Base-by-base conservation (phyloP, 2,888 invertebrate genomes). In the Charanyca ferruginea region DNA sequence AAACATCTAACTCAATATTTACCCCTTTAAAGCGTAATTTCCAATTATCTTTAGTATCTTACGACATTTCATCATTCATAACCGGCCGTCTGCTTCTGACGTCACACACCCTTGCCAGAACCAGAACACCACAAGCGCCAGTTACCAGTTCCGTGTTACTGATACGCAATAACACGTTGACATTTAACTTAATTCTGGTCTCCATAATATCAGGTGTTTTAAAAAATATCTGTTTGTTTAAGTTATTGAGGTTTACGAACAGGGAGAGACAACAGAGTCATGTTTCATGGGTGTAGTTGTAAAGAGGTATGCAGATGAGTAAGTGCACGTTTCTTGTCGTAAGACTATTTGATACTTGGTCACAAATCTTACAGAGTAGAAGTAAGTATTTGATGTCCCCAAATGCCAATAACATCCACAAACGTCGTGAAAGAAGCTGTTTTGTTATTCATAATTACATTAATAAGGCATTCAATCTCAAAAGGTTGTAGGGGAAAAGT, bases 151-250 rank as follows among this genome's bases (percentile, higher is more conserved):
- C 72, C 70, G 59, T 64, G 48, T 64, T 22, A 35, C 42, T 28
- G 22, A 77, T 58, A 80, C 81, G 78, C 78, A 80, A 73, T 79
- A 79, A 32, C 78, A 61, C 22, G 59, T 68, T 79, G 81, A 77
- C 81, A 79, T 79, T 79, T 79, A 59, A 61, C 18, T 59, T 55
- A 57, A 55, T 59, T 55, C 9, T 28, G 45, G 42, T 58, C 42
- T 49, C 53, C 54, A 54, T 57, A 67, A 32, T 66, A 58, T 42
- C 49, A 28, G 22, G 1, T 20, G 32, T 48, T 78, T 73, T 61
- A 49, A 38, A 61, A 61, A 57, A 77, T 23, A 59, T 28, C 18
- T 32, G 11, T 11, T 4, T 42, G 32, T 57, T 64, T 20, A 13
- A 48, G 47, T 38, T 69, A 3, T 25, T 20, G 22, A 5, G 45